These are phyloP conservation scores for Malacoctenus gilli DNA, from an alignment of 2,797 vertebrate genomes.

Conservation along the genomic window DNA sequence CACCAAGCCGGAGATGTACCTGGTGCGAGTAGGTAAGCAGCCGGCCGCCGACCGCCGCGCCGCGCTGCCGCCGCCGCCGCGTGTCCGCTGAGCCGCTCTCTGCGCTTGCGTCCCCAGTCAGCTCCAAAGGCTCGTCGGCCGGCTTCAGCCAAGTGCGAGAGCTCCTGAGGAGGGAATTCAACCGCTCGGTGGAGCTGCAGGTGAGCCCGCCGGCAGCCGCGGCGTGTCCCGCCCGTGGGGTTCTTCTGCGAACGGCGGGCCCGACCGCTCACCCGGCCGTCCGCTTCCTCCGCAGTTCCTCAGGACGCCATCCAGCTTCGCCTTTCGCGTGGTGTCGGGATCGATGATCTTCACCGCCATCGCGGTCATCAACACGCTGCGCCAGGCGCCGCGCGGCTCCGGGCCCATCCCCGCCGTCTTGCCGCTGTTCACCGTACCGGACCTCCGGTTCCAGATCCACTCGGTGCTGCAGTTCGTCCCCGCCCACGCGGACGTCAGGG, in stretches of 20 bases:
- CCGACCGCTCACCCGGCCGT: too few relatives aligned
- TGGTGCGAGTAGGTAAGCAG: conserved; percentile 90
- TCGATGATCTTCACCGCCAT: conserved; percentile 91
- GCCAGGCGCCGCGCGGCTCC: conserved; percentile 72
- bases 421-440: conserved; percentile 83
- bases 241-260: too few relatives aligned
- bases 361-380: conserved; percentile 90
- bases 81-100: conserved; percentile 3
- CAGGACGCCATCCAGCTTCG: conserved; percentile 86
- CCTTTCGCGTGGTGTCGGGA: conserved; percentile 92
- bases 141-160: conserved; percentile 88
- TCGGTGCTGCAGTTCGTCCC: conserved; percentile 96
- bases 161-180: conserved; percentile 88
- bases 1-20: conserved; percentile 87
- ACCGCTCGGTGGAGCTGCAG: conserved; percentile 91
- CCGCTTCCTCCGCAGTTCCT: conserved; percentile 82
- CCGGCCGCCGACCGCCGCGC: not conserved
- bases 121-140: conserved; percentile 83
- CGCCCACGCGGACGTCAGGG: conserved; percentile 84
- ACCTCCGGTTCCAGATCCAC: conserved; percentile 88
- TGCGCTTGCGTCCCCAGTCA: conserved; percentile 75
- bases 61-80: not conserved
- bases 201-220: too few relatives aligned
- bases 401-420: conserved; percentile 81
- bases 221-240: too few relatives aligned